phyloP scores from a whole-genome alignment of 1,140 invertebrate species.

The Agrilus planipennis region DNA sequence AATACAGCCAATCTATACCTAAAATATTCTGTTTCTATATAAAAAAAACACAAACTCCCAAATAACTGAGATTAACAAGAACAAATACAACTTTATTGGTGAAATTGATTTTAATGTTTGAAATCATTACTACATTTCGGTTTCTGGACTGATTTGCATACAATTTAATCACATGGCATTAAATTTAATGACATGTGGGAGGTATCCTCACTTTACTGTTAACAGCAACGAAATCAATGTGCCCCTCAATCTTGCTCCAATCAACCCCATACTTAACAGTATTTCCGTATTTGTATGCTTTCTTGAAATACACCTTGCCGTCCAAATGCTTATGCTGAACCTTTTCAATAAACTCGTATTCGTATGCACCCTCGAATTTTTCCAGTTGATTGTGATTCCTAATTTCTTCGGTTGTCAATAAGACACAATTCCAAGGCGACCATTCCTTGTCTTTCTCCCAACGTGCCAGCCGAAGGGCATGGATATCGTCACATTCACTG shows the following conservation, averaged over 20 bases:
- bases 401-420: constrained; percentile 51
- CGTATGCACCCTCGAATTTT: constrained; percentile 40
- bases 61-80: no score
- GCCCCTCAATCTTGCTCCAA: constrained; percentile 17
- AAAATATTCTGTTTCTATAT: no score
- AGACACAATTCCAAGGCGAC: constrained; percentile 62
- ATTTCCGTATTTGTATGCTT: constrained; percentile 9
- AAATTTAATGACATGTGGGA: constrained; percentile 17
- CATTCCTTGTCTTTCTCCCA: constrained; percentile 47
- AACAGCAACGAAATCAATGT: constrained; percentile 14
- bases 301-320: constrained; percentile 24
- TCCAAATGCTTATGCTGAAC: constrained; percentile 28
- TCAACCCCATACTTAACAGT: constrained; percentile 8
- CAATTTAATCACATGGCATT: no score
- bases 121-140: no score
- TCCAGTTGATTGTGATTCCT: constrained; percentile 44
- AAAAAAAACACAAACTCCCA: no score
- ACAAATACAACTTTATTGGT: no score
- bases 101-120: no score
- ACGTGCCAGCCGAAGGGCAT: constrained; percentile 42
- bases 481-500: constrained; percentile 45
- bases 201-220: constrained; percentile 16
- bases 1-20: no score
- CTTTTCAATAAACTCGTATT: constrained; percentile 35
- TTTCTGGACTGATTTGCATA: no score